Evolutionary conservation across 2,888 invertebrate species (phyloP).

Genomic region (Antitype chi): DNA sequence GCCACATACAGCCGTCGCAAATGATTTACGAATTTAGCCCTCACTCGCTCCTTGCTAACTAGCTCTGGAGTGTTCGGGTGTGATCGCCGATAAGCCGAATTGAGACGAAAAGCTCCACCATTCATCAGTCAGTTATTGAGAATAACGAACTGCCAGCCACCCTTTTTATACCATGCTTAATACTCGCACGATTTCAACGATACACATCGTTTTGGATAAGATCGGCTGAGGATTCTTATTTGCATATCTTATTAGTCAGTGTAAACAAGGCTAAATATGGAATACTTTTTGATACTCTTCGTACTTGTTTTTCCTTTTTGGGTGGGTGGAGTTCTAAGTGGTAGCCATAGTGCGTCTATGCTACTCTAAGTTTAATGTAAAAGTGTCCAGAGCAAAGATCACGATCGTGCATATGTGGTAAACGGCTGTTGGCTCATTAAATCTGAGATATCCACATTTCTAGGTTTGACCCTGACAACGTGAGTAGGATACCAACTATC

Average conservation of each 20-base stretch:
- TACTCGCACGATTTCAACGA: slow-evolving; percentile 81
- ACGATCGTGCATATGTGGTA: slow-evolving; percentile 50
- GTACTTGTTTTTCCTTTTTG: slow-evolving; percentile 47
- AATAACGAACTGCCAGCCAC: slow-evolving; percentile 84
- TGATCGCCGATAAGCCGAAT: slow-evolving; percentile 88
- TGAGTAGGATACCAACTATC: slow-evolving; percentile 37
- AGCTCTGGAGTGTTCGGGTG: slow-evolving; percentile 82
- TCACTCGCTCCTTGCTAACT: slow-evolving; percentile 80
- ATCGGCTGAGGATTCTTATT: slow-evolving; percentile 71
- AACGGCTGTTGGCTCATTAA: slow-evolving; percentile 51
- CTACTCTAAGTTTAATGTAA: slow-evolving; percentile 32
- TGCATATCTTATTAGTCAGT: slow-evolving; percentile 68
- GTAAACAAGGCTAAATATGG: slow-evolving; percentile 54
- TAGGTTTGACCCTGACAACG: slow-evolving; percentile 45
- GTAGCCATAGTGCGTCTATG: slow-evolving; percentile 17
- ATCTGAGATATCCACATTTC: slow-evolving; percentile 50
- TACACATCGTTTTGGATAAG: slow-evolving; percentile 77
- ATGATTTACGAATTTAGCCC: slow-evolving; percentile 83
- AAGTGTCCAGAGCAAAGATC: slow-evolving; percentile 59
- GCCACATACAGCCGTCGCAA: slow-evolving; percentile 85
- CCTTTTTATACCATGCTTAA: slow-evolving; percentile 82
- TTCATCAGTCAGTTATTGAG: slow-evolving; percentile 89
- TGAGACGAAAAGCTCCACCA: slow-evolving; percentile 87
- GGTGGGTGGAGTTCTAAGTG: slow-evolving; percentile 15
- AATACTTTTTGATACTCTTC: slow-evolving; percentile 54